Base-by-base conservation (phyloP, 2,113 vertebrate species). In the Jaculus jaculus region DNA sequence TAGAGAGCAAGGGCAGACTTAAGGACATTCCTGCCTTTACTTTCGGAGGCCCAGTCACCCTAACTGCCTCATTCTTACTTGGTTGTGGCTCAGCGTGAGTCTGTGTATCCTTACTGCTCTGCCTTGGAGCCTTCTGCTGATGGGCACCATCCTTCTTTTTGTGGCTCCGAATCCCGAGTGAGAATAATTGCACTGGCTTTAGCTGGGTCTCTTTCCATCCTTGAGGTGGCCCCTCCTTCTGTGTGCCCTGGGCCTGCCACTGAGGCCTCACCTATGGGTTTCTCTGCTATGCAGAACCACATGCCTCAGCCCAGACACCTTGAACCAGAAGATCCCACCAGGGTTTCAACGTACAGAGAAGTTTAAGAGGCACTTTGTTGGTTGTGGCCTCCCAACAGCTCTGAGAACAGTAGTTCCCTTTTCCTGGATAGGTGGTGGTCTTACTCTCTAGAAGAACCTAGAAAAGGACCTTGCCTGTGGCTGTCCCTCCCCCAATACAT, bases 41-140 rank as follows among this genome's bases (percentile, higher is more conserved):
- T 47, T 47, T 47, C 8, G 42, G 42, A 8, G 42, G 42, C 42
- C 42, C n/a, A n/a, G 42, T 47, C 42, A 47, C 42, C 42, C 42
- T 47, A 47, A 47, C 42, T 47, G 42, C 42, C 42, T 47, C 42
- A 47, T 47, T 47, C 54, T 54, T 54, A 54, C 2, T 10, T 32
- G 4, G 18, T n/a, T 16, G 2, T 12, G 78, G 23, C 28, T 1
- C n/a, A 0, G 0, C 0, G 32, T 7, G 58, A 37, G 61, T 17
- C 34, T 10, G 0, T 1, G 39, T 20, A 1, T 26, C 60, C 32
- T 68, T 3, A 7, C 24, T 28, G 7, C 30, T 0, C 58, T 17
- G 26, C 58, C 21, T 11, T 47, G 34, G 42, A 18, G 12, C 68
- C 89, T 28, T 10, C 68, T 18, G 30, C 6, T 32, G 63, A 9